Base-by-base conservation (phyloP, 2,797 vertebrate genomes). In the Arctocebus calabarensis region DNA sequence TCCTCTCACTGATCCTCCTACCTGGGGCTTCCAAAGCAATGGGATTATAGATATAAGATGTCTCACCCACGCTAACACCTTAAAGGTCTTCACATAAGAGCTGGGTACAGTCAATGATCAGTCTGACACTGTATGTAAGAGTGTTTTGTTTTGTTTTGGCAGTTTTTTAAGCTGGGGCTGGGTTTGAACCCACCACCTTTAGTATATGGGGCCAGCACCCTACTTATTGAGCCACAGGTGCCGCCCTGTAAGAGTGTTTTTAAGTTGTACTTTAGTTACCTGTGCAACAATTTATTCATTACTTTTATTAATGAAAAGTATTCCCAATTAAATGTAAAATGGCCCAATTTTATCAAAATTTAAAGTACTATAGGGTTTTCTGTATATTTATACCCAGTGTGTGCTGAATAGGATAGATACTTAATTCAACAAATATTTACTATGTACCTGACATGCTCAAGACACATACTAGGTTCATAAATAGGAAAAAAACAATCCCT, bases 391-490 rank as follows among this genome's bases (percentile, higher is more conserved):
- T 87, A n/a, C 57, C 70, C 32, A 59, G 55, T 32, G 11, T 79
- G 27, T n/a, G 37, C 45, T 34, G 1, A 25, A 91, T 2, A 73
- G 48, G 68, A 37, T 29, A 85, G 13, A 37, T 11, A 40, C 22
- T 73, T 83, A 85, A 32, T 85, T 95, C 29, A 88, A 91, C 43
- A 94, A 92, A 84, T 70, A 71, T 6, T 91, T 62, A 83, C 71
- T 87, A 92, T 43, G n/a, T 9, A 90, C 5, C 12, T 85, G 48
- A 77, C 37, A 90, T 52, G 68, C 75, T 57, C 32, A 66, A 85
- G 11, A 95, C 7, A 68, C 6, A 94, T 14, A 66, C 14, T 52
- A 70, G 27, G 32, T 14, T 59, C 66, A n/a, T 61, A 61, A 87
- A 32, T 29, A 45, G 81, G n/a, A 90, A 19, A 75, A 19, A 90